Percentiles rank a stretch among this genome's conserved stretches.
Evolutionary conservation across 1,140 invertebrate species (phyloP).

Genomic region (Lethocerus indicus): DNA sequence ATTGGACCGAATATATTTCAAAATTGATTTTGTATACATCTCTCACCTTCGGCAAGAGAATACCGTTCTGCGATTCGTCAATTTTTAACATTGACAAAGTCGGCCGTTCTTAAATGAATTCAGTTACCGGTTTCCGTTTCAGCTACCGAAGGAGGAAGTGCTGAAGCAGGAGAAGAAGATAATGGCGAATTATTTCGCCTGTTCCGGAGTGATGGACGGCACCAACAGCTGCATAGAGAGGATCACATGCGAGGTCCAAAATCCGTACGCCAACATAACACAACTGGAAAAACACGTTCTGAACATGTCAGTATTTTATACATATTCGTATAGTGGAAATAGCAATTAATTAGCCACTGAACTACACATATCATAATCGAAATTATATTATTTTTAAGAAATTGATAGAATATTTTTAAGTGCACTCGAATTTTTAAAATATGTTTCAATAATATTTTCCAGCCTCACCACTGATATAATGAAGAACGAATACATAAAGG

Average conservation of each 20-base stretch:
- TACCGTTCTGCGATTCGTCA: too few relatives aligned
- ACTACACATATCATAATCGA: too few relatives aligned
- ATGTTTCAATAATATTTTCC: not conserved
- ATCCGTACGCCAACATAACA: constrained; percentile 6
- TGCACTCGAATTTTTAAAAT: too few relatives aligned
- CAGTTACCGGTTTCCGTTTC: not conserved
- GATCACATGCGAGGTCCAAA: constrained; percentile 9
- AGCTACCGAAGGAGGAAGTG: constrained; percentile 9
- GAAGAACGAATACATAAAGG: constrained; percentile 9
- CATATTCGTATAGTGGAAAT: not conserved
- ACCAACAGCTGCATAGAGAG: constrained; percentile 9
- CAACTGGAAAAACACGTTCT: constrained; percentile 7
- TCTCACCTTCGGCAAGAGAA: not conserved
- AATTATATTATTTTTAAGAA: too few relatives aligned
- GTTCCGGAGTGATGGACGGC: not conserved
- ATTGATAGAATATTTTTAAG: too few relatives aligned
- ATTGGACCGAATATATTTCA: not conserved
- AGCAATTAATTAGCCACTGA: too few relatives aligned
- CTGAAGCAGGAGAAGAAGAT: constrained; percentile 9
- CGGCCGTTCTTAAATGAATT: too few relatives aligned
- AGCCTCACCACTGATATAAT: constrained; percentile 9
- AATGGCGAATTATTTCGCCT: constrained; percentile 8
- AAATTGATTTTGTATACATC: not conserved
- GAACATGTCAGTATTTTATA: constrained; percentile 9
- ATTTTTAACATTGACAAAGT: not conserved